phyloP scores from a whole-genome alignment of 2,888 invertebrate species.

The Caenorhabditis angaria region DNA sequence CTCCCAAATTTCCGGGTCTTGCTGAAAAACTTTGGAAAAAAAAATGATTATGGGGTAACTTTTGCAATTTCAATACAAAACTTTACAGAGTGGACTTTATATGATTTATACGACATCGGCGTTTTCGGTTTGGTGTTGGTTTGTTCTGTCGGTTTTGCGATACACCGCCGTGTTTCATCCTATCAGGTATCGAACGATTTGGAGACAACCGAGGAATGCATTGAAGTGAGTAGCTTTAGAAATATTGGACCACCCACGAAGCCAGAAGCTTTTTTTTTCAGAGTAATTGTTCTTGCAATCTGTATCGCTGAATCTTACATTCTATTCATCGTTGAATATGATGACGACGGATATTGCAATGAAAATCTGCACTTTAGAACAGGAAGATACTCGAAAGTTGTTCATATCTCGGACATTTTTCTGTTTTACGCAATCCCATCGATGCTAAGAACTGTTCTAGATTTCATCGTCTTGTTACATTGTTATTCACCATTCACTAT shows the following conservation, averaged over 20 bases:
- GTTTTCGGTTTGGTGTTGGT: slow-evolving; percentile 71
- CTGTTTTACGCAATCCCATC: slow-evolving; percentile 67
- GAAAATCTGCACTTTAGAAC: slow-evolving; percentile 29
- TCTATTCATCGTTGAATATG: slow-evolving; percentile 58
- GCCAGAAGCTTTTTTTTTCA: slow-evolving; percentile 20
- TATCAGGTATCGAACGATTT: slow-evolving; percentile 65
- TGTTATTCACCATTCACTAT: slow-evolving; percentile 60
- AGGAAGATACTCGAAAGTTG: slow-evolving; percentile 39
- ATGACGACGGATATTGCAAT: slow-evolving; percentile 11
- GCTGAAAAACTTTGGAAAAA: neutral
- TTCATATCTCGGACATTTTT: slow-evolving; percentile 64
- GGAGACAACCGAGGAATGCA: slow-evolving; percentile 68
- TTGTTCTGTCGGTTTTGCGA: slow-evolving; percentile 62
- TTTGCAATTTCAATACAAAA: neutral
- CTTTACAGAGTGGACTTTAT: slow-evolving; percentile 62
- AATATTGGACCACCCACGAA: neutral
- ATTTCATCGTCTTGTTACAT: slow-evolving; percentile 63
- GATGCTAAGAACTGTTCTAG: slow-evolving; percentile 59
- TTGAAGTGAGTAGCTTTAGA: slow-evolving; percentile 35
- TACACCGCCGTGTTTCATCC: slow-evolving; percentile 70
- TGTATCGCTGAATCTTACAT: slow-evolving; percentile 61
- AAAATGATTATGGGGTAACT: neutral
- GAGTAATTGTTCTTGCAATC: slow-evolving; percentile 49
- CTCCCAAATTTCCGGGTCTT: too few relatives aligned
- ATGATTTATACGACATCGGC: slow-evolving; percentile 68